Base-by-base conservation (phyloP, 2,888 invertebrate species). In the Zelleria hepariella region DNA sequence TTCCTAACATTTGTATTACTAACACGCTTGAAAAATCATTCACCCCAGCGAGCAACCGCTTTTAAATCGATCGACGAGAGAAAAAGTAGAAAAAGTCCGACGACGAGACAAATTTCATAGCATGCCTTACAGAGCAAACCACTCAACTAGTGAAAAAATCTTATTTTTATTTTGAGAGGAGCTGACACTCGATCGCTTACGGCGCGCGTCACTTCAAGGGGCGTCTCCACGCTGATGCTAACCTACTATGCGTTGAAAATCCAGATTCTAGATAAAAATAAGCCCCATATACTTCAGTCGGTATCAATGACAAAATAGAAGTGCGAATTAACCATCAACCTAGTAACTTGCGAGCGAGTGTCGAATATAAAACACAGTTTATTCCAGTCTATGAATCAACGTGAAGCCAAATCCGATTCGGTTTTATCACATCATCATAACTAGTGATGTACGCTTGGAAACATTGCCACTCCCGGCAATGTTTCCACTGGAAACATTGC, bases 161-260 rank as follows among this genome's bases (percentile, higher is more conserved):
- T 73, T 78, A 85, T 81, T 87, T 86, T 86, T 87, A 86, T 86
- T 85, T 84, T 78, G 75, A 75, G 78, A 73, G 82, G 77, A 74
- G 73, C 77, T 80, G 86, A 86, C 87, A 86, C 80, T 78, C 86
- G 86, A 86, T 87, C 85, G 86, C 86, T 86, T 86, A 86, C 79
- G 80, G 80, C 74, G 64, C 63, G 72, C 75, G 75, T 83, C 86
- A 84, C 82, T 82, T 82, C 78, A 73, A 75, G 56, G n/a, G 56
- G 20, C n/a, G 8, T 18, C n/a, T 58, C 58, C 57, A 18, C 57
- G 5, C 20, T 18, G 47, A 15, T 54, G n/a, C n/a, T 42, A 42
- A 15, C 32, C 26, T 7, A 27, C 25, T 24, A 24, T 2, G 10
- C 25, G n/a, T 25, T 27, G n/a, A 54, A 42, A 42, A 2, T 10